phyloP scores from a whole-genome alignment of 2,888 invertebrate genomes.

The Rhorus exstirpatorius region DNA sequence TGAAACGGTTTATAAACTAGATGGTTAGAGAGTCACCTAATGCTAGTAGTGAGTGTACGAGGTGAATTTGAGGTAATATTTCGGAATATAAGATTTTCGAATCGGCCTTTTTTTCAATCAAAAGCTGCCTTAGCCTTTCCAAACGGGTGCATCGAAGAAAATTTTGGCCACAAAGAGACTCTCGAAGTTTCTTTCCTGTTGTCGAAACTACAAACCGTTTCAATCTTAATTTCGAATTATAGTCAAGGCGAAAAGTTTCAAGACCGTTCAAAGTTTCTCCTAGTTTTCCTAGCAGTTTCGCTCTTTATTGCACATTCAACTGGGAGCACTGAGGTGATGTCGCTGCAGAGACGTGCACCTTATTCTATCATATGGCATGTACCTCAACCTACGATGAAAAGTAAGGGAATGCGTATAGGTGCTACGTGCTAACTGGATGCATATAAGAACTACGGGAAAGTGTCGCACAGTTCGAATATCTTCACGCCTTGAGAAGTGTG shows the following conservation, averaged over 20 bases:
- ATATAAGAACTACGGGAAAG: constrained; percentile 28
- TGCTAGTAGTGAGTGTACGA: no score
- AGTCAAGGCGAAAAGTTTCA: constrained; percentile 45
- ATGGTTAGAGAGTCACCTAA: no score
- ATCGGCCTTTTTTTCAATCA: no score
- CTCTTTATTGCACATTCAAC: constrained; percentile 29
- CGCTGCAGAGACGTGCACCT: not conserved
- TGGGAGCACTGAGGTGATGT: not conserved
- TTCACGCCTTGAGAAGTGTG: constrained; percentile 42
- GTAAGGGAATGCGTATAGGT: constrained; percentile 16
- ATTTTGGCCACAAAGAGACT: not conserved
- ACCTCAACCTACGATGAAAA: not conserved
- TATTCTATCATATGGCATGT: constrained; percentile 28
- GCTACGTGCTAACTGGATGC: constrained; percentile 7
- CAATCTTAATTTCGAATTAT: constrained; percentile 21
- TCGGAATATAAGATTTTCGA: not conserved
- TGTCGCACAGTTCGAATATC: constrained; percentile 38
- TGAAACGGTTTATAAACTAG: no score
- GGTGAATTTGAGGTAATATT: no score
- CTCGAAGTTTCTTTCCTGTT: constrained; percentile 9
- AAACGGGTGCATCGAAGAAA: not conserved
- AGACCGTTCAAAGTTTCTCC: constrained; percentile 52
- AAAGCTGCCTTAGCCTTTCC: no score
- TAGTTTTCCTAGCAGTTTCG: constrained; percentile 33
- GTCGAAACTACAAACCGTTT: constrained; percentile 13